These are phyloP conservation scores for Hyperopisus bebe DNA, from an alignment of 2,113 vertebrate genomes.

Conservation along the genomic window DNA sequence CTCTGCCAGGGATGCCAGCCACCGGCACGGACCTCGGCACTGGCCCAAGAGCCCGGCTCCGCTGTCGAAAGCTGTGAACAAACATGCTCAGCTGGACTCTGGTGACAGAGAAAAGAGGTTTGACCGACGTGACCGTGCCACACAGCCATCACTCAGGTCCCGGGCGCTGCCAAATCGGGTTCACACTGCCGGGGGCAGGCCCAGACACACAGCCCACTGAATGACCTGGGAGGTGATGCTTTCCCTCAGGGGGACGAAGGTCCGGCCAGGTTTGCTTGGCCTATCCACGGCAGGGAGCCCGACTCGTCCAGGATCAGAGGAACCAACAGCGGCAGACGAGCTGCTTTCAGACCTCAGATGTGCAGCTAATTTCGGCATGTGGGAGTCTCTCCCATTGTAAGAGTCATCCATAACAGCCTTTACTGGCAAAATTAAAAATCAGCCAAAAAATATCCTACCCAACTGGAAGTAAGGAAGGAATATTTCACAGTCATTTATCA, in stretches of 20 bases:
- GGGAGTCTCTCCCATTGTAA: not conserved
- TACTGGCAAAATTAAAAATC: not conserved
- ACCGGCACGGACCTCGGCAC: not conserved
- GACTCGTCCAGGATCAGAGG: not conserved
- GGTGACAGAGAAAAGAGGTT: not conserved
- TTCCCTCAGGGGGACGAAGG: not conserved
- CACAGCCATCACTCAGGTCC: not conserved
- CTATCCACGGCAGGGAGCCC: not conserved
- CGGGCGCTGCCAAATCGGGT: not conserved
- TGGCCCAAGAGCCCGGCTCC: not conserved
- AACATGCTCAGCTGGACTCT: conserved; percentile 6
- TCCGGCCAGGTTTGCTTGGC: not conserved
- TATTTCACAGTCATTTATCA: not conserved
- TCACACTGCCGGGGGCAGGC: not conserved
- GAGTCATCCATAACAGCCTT: not conserved
- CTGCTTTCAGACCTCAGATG: not conserved
- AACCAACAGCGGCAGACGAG: not conserved
- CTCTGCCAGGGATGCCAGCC: not conserved
- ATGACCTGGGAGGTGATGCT: not conserved
- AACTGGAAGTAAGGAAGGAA: not conserved
- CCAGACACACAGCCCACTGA: not conserved
- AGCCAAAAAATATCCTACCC: not conserved
- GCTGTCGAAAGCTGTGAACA: conserved; percentile 8
- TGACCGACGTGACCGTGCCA: not conserved
- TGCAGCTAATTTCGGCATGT: not conserved